Percentiles rank a stretch among this genome's conserved stretches.
Conservation (phyloP, 2,797 vertebrate genomes). For the Spinus pinus region DNA sequence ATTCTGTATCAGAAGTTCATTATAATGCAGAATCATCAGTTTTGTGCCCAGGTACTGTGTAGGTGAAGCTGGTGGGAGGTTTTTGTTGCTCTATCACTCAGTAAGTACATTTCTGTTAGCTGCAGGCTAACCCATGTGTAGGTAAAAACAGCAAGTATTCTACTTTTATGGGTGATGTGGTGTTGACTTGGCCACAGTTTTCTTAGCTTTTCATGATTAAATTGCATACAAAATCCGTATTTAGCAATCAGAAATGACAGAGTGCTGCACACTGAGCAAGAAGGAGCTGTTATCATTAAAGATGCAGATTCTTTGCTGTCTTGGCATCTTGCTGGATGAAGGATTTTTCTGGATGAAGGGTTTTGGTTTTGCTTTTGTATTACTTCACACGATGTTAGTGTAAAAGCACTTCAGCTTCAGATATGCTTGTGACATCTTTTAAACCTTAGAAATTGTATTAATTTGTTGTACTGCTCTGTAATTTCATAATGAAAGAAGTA, state of each 20-base stretch:
- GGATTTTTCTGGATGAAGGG: not conserved
- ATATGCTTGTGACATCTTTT: not conserved
- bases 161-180: not conserved
- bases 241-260: not conserved
- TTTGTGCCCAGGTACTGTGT: not conserved
- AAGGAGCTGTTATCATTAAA: not conserved
- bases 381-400: not conserved
- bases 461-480: not conserved
- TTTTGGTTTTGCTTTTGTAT: not conserved
- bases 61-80: not conserved
- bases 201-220: not conserved
- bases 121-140: rapidly evolving
- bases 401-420: not conserved
- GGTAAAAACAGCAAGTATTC: not conserved
- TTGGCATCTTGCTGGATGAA: not conserved
- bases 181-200: not conserved
- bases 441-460: not conserved
- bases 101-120: not conserved
- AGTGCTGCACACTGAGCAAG: not conserved
- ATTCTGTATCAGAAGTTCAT: not conserved
- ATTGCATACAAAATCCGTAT: not conserved
- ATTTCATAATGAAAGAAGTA: not conserved
- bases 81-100: not conserved
- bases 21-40: not conserved
- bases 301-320: not conserved